These are phyloP conservation scores for Araneus ventricosus DNA, from an alignment of 1,140 invertebrate genomes.

Conservation along the genomic window DNA sequence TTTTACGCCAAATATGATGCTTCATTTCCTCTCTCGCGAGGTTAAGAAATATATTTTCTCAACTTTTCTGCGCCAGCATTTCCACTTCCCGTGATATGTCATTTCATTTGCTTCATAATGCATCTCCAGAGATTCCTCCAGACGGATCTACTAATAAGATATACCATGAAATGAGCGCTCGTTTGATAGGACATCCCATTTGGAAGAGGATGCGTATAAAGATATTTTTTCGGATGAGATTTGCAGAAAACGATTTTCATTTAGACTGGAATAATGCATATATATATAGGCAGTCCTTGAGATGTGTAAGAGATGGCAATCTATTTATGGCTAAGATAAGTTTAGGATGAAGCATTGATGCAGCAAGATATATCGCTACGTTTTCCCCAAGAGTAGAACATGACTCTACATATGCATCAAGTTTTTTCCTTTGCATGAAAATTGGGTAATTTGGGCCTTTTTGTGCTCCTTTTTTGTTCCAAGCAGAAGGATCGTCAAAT, in stretches of 20 bases:
- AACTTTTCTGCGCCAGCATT: neutral
- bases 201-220: neutral
- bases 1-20: neutral
- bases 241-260: conserved; percentile 32
- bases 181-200: neutral
- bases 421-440: neutral
- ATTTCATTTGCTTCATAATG: neutral
- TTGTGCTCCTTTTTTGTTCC: neutral
- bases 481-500: neutral
- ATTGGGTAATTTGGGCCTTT: neutral
- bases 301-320: neutral
- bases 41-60: neutral
- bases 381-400: neutral
- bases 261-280: conserved; percentile 23
- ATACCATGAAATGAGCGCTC: neutral
- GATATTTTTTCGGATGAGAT: conserved; percentile 4
- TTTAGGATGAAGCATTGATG: neutral
- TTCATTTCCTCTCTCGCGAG: neutral
- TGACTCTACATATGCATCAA: neutral
- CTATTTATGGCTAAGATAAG: neutral
- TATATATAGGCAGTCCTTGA: neutral
- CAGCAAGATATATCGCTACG: neutral
- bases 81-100: conserved; percentile 12
- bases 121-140: neutral
- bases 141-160: conserved; percentile 28